These are phyloP conservation scores for Hippoglossus hippoglossus DNA, from an alignment of 2,797 vertebrate species.

Conservation along the genomic window DNA sequence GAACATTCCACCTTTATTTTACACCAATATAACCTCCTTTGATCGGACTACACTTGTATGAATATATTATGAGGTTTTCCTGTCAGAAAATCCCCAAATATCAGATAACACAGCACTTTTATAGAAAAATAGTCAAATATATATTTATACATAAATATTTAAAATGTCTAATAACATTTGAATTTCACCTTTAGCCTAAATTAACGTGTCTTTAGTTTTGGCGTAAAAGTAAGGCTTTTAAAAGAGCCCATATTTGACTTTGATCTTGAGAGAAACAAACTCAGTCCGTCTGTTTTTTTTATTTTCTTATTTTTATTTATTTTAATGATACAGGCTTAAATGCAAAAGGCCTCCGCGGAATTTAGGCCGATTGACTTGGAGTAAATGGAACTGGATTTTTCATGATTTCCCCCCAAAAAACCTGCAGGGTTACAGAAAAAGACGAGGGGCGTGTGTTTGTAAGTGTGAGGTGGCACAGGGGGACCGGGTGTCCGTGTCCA, in stretches of 20 bases:
- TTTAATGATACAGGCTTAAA: not conserved
- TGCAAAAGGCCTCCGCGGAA: not conserved
- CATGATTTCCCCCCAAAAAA: slow-evolving; percentile 9
- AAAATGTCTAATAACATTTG: not conserved
- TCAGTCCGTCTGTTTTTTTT: not conserved
- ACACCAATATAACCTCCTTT: no score
- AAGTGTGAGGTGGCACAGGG: slow-evolving; percentile 45
- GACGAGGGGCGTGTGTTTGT: slow-evolving; percentile 7
- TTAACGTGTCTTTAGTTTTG: not conserved
- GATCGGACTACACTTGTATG: no score
- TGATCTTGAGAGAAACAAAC: not conserved
- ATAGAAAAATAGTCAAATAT: no score
- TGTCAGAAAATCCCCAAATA: no score
- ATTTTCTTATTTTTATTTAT: not conserved
- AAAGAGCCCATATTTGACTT: not conserved
- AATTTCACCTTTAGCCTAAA: not conserved
- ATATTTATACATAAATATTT: not conserved
- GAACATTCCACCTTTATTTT: no score
- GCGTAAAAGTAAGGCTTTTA: no score
- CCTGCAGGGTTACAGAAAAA: slow-evolving; percentile 24
- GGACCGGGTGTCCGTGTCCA: slow-evolving; percentile 56
- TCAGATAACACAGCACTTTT: no score
- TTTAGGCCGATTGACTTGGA: not conserved
- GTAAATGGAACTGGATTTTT: not conserved
- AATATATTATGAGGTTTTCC: not conserved